A percentile compares a stretch with the other conserved stretches of the same genome.
Evolutionary conservation across 1,140 invertebrate genomes (phyloP).

Genomic region (Plodia interpunctella): DNA sequence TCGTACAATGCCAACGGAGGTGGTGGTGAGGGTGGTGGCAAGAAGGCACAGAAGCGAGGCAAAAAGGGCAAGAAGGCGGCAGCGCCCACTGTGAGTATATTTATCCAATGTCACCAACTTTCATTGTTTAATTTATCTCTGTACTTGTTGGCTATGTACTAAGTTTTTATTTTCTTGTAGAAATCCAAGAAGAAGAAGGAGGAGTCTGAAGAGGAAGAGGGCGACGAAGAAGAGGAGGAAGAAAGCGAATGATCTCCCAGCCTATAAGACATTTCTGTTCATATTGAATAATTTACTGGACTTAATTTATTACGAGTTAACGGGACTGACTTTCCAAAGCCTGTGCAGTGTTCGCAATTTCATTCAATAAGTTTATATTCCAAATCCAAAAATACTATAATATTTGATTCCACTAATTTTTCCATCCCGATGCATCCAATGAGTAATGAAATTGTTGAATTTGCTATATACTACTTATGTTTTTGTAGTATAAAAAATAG

Average conservation of each 20-base stretch:
- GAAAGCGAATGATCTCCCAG: conserved; percentile 77
- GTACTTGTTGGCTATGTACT: neutral
- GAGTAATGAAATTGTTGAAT: conserved; percentile 38
- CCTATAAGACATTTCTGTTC: conserved; percentile 67
- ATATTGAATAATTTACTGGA: conserved; percentile 77
- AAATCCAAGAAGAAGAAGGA: conserved; percentile 78
- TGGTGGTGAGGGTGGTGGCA: conserved; percentile 74
- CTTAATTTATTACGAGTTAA: conserved; percentile 78
- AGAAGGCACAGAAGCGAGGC: conserved; percentile 75
- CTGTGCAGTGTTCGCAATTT: conserved; percentile 48
- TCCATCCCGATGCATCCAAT: conserved; percentile 34
- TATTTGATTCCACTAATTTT: conserved; percentile 19
- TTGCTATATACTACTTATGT: conserved; percentile 34
- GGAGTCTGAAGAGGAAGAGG: conserved; percentile 74
- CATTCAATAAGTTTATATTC: conserved; percentile 15
- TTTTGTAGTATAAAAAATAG: conserved; percentile 44
- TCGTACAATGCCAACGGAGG: conserved; percentile 88
- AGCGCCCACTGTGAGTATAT: conserved; percentile 50
- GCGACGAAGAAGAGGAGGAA: conserved; percentile 70
- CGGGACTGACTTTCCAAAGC: conserved; percentile 74
- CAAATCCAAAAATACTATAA: neutral
- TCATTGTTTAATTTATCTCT: neutral
- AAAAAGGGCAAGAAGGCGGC: conserved; percentile 76
- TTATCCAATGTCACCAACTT: too few species aligned
- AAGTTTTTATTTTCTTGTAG: conserved; percentile 36